These are phyloP conservation scores for Temnothorax nylanderi DNA, from an alignment of 1,140 invertebrate species.

Conservation along the genomic window DNA sequence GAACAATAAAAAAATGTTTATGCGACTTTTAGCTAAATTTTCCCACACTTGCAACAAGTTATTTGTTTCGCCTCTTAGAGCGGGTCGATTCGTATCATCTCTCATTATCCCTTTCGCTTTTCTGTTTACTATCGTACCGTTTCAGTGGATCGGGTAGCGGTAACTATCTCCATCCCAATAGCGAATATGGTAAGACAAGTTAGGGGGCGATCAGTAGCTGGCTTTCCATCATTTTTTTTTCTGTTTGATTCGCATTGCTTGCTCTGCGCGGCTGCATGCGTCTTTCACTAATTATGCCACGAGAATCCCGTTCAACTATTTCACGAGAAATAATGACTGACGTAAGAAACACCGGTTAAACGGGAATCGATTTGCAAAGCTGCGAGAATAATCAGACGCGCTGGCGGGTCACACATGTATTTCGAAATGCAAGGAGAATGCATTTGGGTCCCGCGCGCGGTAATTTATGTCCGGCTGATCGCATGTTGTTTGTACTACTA, in stretches of 20 bases:
- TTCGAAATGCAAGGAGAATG: not conserved
- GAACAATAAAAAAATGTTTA: not conserved
- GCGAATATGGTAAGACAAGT: constrained; percentile 85
- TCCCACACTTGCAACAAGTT: not conserved
- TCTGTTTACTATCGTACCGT: constrained; percentile 85
- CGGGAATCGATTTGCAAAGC: constrained; percentile 3
- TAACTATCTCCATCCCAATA: constrained; percentile 86
- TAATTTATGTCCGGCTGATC: constrained; percentile 32
- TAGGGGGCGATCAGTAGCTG: constrained; percentile 74
- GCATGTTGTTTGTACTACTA: constrained; percentile 55
- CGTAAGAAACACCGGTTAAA: constrained; percentile 11
- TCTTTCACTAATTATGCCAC: constrained; percentile 52
- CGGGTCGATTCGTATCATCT: constrained; percentile 42
- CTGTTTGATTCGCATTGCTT: constrained; percentile 57
- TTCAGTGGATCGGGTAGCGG: constrained; percentile 86
- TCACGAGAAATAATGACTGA: not conserved
- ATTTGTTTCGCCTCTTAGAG: constrained; percentile 19
- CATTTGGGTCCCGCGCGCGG: constrained; percentile 8
- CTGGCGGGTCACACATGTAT: constrained; percentile 13
- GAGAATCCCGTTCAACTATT: constrained; percentile 26
- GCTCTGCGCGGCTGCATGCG: constrained; percentile 68
- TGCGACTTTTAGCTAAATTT: not conserved
- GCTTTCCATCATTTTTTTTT: constrained; percentile 63
- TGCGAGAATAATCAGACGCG: constrained; percentile 13
- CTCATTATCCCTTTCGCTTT: constrained; percentile 71